Percentiles rank a stretch among this genome's conserved stretches.
phyloP scores from a whole-genome alignment of 2,113 vertebrate genomes.

The Okapia johnstoni region DNA sequence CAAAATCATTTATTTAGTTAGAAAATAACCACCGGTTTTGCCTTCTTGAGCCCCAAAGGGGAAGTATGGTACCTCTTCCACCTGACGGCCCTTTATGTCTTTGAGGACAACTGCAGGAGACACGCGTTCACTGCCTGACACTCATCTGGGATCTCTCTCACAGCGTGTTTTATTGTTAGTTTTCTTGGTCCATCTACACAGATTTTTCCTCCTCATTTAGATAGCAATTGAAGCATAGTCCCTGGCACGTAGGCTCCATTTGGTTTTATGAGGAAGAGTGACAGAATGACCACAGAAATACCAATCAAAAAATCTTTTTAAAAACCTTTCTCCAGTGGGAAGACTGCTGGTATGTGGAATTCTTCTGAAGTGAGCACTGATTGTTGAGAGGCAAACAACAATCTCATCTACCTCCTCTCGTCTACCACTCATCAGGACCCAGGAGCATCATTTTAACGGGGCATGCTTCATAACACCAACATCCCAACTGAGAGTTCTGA shows the following conservation, averaged over 20 bases:
- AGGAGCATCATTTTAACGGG: background rate
- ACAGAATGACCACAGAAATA: slow-evolving; percentile 24
- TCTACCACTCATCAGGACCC: background rate
- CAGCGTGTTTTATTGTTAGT: background rate
- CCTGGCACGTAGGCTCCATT: background rate
- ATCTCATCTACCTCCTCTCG: background rate
- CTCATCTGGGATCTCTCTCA: background rate
- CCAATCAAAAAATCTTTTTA: background rate
- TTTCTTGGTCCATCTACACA: background rate
- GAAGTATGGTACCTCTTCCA: background rate
- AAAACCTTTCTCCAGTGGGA: background rate
- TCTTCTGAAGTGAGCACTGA: background rate
- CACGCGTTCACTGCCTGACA: background rate
- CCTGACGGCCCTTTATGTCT: background rate
- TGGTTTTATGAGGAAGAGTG: background rate
- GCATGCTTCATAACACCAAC: background rate
- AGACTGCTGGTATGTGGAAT: background rate
- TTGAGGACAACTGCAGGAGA: background rate
- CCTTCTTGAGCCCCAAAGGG: background rate
- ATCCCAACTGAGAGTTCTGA: background rate
- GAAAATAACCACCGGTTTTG: background rate
- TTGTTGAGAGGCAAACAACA: background rate
- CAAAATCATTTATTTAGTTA: background rate
- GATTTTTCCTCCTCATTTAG: slow-evolving; percentile 11
- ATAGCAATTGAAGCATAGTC: slow-evolving; percentile 3